Base-by-base conservation (phyloP, 2,113 vertebrate genomes). In the Ophiodon elongatus region DNA sequence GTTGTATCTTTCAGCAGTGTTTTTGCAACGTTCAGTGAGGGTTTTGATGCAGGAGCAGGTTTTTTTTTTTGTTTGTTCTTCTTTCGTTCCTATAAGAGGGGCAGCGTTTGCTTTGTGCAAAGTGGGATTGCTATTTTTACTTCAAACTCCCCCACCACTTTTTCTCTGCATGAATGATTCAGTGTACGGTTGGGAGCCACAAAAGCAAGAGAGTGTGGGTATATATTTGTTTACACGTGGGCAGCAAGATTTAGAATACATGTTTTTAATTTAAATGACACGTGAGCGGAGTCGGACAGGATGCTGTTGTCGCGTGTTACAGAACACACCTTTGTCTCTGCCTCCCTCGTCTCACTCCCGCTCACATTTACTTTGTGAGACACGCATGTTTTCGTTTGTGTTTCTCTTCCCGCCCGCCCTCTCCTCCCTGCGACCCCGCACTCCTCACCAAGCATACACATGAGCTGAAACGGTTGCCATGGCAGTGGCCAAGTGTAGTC, bases 401-500 rank as follows among this genome's bases (percentile, higher is more conserved):
- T 85, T 80, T 56, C 73, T 73, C 37, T 41, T 29, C 37, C 41
- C 60, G 50, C 47, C 54, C 62, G 21, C 47, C 47, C 74, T 25
- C 78, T 82, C 72, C 41, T 75, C 83, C 60, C 67, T 14, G 79
- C 70, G 85, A 71, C 68, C 33, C 43, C 15, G 43, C 43, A 14
- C 47, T 77, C 63, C 74, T 75, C 69, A 21, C 76, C 41, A 43
- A 11, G 15, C 79, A 80, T 73, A 84, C 69, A 82, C 84, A 62
- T 1, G 52, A 85, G 76, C 84, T 79, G 73, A 71, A 88, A 79
- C 82, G 75, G 93, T 94, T 95, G 87, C 94, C 91, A 96, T 95
- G 92, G 92, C 43, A 82, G 54, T 90, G 90, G 83, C 85, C 82
- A 87, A 93, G 77, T 88, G 83, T 73, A 87, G 86, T 90, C 88